Evolutionary conservation across 2,888 invertebrate species (phyloP).

Genomic region (Cephus sareptanus): DNA sequence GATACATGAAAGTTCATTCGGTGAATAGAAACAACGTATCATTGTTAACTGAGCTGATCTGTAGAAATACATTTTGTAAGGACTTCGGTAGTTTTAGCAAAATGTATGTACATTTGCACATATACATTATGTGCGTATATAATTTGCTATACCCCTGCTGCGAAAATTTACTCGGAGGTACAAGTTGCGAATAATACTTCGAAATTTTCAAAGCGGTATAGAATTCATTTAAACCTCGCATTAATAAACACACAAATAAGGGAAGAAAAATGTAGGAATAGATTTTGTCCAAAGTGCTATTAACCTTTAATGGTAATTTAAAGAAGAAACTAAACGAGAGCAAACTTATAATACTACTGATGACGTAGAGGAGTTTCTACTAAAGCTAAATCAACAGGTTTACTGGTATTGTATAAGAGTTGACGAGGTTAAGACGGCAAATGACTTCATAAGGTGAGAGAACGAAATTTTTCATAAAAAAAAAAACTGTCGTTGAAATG

Average conservation of each 20-base stretch:
- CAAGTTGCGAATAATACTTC: neutral
- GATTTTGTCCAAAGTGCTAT: neutral
- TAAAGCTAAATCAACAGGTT: no score
- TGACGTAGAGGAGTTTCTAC: neutral
- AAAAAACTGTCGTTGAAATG: neutral
- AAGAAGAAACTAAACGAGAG: neutral
- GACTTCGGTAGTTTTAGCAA: neutral
- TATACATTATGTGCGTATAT: neutral
- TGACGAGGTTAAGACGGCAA: neutral
- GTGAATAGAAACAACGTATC: neutral
- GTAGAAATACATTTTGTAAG: neutral
- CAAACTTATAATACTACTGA: neutral
- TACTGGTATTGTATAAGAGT: neutral
- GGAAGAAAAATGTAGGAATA: neutral
- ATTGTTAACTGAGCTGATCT: neutral
- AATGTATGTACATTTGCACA: neutral
- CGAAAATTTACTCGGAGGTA: neutral
- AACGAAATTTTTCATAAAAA: neutral
- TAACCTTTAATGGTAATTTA: neutral
- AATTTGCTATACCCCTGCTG: neutral
- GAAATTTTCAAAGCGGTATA: neutral
- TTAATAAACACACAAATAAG: neutral
- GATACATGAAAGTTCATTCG: neutral
- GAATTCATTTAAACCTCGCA: neutral
- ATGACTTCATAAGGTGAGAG: neutral